Base-by-base conservation (phyloP, 2,113 vertebrate species). In the Oncorhynchus kisutch region DNA sequence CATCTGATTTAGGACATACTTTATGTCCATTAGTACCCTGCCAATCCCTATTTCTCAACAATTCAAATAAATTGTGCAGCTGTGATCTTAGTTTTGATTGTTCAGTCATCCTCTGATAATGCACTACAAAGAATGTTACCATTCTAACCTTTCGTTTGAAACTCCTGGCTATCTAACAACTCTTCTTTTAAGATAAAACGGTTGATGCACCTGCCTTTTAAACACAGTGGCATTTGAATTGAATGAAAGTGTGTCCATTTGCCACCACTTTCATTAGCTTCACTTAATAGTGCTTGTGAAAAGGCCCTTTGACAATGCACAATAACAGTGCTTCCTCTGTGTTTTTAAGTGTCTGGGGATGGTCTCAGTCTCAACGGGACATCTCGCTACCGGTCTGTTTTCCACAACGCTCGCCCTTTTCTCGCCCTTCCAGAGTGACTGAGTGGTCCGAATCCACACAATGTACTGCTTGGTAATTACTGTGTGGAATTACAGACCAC, bases 391-490 rank as follows among this genome's bases (percentile, higher is more conserved):
- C 89, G 89, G 81, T 87, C 83, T 65, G 78, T 90, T 87, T 86
- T 81, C 86, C 11, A 72, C 85, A 83, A 84, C 85, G 31, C 85
- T 90, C 86, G 81, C 79, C 87, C 89, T 89, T 91, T 92, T 88
- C 84, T 86, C 84, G 85, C 90, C 91, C 92, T 91, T 89, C 91
- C 90, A 11, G 93, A 84, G 92, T 79, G 76, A 85, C 88, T 90
- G 91, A 91, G 90, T 90, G 90, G 86, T 88, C 89, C 85, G 82
- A 91, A 89, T 89, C 87, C 88, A 88, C 86, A 80, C 81, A 89
- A 87, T 87, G 86, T 91, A 90, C 91, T 89, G 80, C 84, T 65
- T 79, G 82, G 90, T 91, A 93, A 94, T 94, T 94, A 94, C 62
- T 59, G 86, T 70, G 76, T 84, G 88, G 85, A 93, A 93, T 91